A percentile compares a stretch with the other conserved stretches of the same genome.
Conservation (phyloP, 2,113 vertebrate genomes). For the Pleuronectes platessa region DNA sequence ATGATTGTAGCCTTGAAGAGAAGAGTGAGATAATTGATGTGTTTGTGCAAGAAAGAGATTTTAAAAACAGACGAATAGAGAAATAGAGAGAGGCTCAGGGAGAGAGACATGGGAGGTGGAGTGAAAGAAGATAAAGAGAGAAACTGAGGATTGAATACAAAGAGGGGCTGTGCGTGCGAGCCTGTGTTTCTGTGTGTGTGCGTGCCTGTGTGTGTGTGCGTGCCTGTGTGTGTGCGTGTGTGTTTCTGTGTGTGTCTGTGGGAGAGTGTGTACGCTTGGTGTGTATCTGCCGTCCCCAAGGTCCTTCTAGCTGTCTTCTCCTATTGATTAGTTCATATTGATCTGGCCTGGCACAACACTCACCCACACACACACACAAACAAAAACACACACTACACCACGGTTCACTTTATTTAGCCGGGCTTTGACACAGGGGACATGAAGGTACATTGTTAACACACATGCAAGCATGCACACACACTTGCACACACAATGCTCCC, state of each 20-base stretch:
- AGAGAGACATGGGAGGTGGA: conserved; percentile 49
- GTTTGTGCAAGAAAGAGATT: conserved; percentile 36
- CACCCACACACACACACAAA: conserved; percentile 40
- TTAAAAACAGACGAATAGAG: conserved; percentile 34
- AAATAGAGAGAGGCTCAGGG: conserved; percentile 26
- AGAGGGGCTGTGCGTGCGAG: conserved; percentile 26
- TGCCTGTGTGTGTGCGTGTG: conserved; percentile 36
- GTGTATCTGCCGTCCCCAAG: conserved; percentile 72
- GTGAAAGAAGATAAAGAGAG: conserved; percentile 57
- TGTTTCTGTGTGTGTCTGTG: conserved; percentile 16
- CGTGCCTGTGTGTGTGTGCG: conserved; percentile 5
- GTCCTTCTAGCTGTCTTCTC: conserved; percentile 79
- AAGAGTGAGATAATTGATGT: conserved; percentile 36
- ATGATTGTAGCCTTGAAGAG: conserved; percentile 3
- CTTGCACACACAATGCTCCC: conserved; percentile 2
- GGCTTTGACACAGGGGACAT: conserved; percentile 68
- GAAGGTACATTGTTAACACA: conserved; percentile 70
- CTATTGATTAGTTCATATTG: conserved; percentile 79
- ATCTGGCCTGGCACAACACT: conserved; percentile 64
- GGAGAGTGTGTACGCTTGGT: conserved; percentile 48
- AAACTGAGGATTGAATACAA: conserved; percentile 67
- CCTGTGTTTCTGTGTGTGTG: conserved; percentile 32
- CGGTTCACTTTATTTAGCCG: conserved; percentile 71
- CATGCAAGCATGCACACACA: conserved; percentile 21
- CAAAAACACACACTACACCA: conserved; percentile 46